phyloP scores from a whole-genome alignment of 92 coral and sea anemone species.

The Hydrozoanthus gracilis region DNA sequence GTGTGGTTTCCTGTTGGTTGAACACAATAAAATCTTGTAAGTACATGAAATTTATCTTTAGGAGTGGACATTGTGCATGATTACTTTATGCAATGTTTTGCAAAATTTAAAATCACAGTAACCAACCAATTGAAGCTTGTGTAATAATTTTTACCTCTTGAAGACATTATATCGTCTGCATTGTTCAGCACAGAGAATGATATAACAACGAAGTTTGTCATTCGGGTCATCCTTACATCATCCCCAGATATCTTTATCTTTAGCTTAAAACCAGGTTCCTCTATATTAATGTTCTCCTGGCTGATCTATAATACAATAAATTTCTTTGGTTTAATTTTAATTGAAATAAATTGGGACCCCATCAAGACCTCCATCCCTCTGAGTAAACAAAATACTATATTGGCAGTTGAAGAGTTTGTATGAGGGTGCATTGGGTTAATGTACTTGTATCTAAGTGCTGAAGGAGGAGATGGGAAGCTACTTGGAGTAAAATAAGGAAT shows the following conservation, averaged over 20 bases:
- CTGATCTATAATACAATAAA: background rate
- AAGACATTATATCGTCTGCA: background rate
- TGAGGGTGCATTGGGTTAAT: too few relatives aligned
- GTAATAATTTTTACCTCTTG: background rate
- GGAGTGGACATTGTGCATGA: background rate
- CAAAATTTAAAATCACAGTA: background rate
- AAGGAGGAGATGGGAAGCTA: too few relatives aligned
- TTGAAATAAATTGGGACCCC: background rate
- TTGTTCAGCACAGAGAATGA: too few relatives aligned
- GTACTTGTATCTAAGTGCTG: too few relatives aligned
- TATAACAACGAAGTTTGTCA: background rate
- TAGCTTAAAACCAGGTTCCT: background rate
- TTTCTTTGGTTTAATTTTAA: background rate
- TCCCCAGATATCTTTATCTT: background rate
- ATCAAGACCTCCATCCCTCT: background rate
- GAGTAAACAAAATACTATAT: background rate
- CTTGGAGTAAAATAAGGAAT: too few relatives aligned
- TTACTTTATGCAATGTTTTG: background rate
- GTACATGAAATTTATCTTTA: too few relatives aligned
- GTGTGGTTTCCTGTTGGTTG: constrained; percentile 18
- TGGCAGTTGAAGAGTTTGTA: background rate
- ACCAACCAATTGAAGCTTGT: background rate
- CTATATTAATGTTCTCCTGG: background rate
- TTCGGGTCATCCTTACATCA: background rate
- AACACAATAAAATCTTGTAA: background rate